Evolutionary conservation across 2,113 vertebrate species (phyloP).

Genomic region (Neogobius melanostomus): DNA sequence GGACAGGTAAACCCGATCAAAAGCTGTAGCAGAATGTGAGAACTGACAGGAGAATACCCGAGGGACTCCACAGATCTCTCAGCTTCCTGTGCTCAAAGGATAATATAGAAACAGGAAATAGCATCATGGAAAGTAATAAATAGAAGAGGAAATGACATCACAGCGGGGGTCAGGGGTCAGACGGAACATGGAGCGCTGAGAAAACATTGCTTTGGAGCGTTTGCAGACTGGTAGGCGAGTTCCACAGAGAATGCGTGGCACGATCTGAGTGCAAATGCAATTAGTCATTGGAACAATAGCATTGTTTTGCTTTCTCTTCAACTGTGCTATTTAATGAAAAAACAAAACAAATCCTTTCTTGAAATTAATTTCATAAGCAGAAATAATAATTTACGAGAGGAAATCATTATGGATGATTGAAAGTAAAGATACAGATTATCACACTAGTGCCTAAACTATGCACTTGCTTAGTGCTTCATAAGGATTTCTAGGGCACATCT

Average conservation of each 20-base stretch:
- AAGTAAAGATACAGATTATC: neutral
- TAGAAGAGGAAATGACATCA: conserved; percentile 47
- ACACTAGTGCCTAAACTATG: no score
- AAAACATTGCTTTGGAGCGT: conserved; percentile 14
- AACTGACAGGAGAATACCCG: neutral
- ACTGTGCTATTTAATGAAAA: neutral
- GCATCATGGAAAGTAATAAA: conserved; percentile 70
- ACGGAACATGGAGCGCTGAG: conserved; percentile 31
- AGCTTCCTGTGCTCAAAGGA: conserved; percentile 65
- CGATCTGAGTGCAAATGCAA: neutral
- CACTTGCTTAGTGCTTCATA: no score
- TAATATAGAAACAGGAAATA: conserved; percentile 69
- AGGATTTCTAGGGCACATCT: no score
- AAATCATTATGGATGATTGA: neutral
- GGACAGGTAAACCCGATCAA: conserved; percentile 52
- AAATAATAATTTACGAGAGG: neutral
- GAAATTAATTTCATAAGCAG: neutral
- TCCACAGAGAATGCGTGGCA: conserved; percentile 5
- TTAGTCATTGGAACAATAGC: neutral
- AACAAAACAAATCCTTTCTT: neutral
- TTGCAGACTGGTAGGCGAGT: conserved; percentile 10
- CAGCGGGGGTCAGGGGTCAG: conserved; percentile 44
- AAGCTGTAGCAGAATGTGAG: conserved; percentile 8
- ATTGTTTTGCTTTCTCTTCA: neutral
- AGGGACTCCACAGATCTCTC: conserved; percentile 40